Evolutionary conservation across 2,888 invertebrate genomes (phyloP).

Genomic region (Andricus curvator): DNA sequence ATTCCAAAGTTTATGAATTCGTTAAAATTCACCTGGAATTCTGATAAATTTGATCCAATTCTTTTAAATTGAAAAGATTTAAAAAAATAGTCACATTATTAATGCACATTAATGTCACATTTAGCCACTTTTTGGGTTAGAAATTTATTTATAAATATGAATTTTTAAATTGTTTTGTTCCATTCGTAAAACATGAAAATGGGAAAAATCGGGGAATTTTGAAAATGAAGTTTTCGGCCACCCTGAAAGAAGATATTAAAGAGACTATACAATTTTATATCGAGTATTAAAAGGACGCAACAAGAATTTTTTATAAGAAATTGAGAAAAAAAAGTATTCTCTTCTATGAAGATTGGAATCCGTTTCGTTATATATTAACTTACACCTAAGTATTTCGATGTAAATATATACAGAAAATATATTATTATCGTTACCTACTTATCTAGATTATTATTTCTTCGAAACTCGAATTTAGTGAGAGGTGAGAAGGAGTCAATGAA

Average conservation of each 20-base stretch:
- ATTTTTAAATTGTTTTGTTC: no score
- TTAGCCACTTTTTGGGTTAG: no score
- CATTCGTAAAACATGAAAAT: no score
- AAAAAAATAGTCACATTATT: no score
- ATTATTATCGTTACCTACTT: conserved; percentile 49
- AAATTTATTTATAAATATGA: no score
- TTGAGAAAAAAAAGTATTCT: background rate
- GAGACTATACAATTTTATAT: background rate
- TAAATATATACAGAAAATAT: conserved; percentile 1
- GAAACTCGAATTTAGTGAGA: conserved; percentile 1
- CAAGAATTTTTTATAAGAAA: background rate
- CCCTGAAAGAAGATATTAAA: background rate
- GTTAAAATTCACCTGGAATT: no score
- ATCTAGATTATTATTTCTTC: background rate
- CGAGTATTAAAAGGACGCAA: background rate
- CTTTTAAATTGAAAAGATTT: no score
- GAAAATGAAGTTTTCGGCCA: no score
- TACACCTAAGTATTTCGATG: conserved; percentile 15
- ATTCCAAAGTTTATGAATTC: no score
- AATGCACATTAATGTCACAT: no score
- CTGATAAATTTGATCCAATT: no score
- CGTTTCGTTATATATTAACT: background rate
- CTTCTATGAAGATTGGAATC: conserved; percentile 13
- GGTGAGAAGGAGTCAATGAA: background rate
- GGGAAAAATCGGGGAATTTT: no score